Evolutionary conservation across 2,113 vertebrate genomes (phyloP).

Genomic region (Bubalus kerabau): DNA sequence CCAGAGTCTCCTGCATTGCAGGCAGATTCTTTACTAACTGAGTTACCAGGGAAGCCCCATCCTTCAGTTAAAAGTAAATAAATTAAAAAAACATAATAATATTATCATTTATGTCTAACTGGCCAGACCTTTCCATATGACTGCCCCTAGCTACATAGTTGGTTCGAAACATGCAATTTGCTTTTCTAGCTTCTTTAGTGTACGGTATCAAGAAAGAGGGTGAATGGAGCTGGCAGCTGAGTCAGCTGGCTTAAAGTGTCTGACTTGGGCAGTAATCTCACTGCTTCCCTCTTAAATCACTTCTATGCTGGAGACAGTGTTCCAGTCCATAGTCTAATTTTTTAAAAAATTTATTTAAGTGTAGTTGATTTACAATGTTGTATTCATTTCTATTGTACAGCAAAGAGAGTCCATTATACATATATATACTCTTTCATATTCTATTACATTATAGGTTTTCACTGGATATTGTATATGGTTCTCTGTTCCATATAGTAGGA

Average conservation of each 20-base stretch:
- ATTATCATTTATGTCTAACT: not conserved
- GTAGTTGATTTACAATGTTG: not conserved
- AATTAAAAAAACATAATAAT: not conserved
- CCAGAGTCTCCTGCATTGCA: not conserved
- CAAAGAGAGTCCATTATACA: not conserved
- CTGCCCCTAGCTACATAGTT: not conserved
- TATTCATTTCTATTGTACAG: not conserved
- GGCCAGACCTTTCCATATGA: not conserved
- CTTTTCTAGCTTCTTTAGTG: not conserved
- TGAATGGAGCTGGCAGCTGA: not conserved
- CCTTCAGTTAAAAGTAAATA: not conserved
- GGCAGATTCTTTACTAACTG: not conserved
- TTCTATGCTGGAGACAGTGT: not conserved
- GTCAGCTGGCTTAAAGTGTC: not conserved
- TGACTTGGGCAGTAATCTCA: not conserved
- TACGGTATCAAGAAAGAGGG: not conserved
- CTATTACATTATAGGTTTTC: not conserved
- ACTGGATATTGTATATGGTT: not conserved
- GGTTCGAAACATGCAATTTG: not conserved
- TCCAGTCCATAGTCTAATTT: not conserved
- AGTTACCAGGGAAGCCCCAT: not conserved
- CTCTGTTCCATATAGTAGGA: not conserved
- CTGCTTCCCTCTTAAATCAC: not conserved
- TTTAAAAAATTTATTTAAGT: not conserved
- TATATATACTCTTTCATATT: not conserved